Conservation (phyloP, 2,888 invertebrate species). For the Bugulina stolonifera region DNA sequence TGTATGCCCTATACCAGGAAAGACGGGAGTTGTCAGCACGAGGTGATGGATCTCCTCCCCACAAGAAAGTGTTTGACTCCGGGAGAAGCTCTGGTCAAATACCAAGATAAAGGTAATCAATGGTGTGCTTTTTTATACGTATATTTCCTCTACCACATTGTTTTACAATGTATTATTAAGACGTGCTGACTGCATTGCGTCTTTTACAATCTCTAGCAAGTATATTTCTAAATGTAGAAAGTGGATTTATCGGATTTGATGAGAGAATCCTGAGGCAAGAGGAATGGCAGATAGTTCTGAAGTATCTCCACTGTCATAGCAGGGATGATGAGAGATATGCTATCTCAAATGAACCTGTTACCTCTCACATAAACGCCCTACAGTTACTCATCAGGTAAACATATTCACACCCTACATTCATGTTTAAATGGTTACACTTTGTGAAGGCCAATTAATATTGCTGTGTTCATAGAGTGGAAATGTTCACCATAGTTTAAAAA, state of each 20-base stretch:
- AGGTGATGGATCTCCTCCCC: conserved; percentile 18
- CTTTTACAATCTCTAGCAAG: no score
- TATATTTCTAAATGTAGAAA: no score
- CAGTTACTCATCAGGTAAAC: neutral
- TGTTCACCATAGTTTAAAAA: no score
- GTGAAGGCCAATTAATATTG: no score
- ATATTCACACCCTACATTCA: no score
- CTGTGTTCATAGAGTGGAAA: no score
- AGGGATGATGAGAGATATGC: neutral
- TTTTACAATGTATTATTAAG: no score
- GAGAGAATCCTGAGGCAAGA: neutral
- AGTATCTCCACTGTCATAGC: neutral
- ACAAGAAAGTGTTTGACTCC: neutral
- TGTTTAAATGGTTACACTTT: no score
- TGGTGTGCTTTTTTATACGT: no score
- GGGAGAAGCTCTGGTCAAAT: neutral
- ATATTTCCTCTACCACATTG: no score
- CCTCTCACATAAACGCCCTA: neutral
- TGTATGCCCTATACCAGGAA: conserved; percentile 34
- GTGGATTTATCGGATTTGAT: conserved; percentile 5
- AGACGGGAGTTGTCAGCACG: neutral
- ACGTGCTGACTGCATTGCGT: no score
- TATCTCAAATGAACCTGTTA: neutral
- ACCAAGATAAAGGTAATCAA: neutral
- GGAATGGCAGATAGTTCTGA: conserved; percentile 14